Conservation (phyloP, 2,888 invertebrate genomes). For the Protonemura montana region DNA sequence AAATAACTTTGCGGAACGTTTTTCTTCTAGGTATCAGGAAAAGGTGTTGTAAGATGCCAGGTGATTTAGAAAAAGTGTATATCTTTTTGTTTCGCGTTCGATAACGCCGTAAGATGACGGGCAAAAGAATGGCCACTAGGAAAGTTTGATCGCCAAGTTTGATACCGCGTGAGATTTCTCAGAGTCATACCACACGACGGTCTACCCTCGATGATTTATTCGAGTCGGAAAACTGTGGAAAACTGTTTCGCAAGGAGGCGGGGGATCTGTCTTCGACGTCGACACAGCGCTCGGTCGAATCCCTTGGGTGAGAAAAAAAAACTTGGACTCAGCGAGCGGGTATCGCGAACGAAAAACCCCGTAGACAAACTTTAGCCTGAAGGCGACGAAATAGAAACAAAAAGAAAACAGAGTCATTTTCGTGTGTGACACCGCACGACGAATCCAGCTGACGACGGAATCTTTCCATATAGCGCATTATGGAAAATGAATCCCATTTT, state of each 20-base stretch:
- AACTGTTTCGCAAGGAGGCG: not conserved
- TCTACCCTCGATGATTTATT: not conserved
- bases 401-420: not conserved
- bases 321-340: not conserved
- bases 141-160: slow-evolving; percentile 7
- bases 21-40: no score
- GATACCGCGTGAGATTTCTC: not conserved
- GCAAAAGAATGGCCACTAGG: not conserved
- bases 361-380: not conserved
- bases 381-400: not conserved
- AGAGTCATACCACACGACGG: not conserved
- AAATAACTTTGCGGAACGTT: no score
- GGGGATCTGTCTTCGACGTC: not conserved
- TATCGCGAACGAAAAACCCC: not conserved
- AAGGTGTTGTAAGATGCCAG: no score
- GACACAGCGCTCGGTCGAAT: not conserved
- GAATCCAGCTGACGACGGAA: no score
- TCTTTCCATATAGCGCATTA: not conserved
- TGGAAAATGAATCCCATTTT: not conserved
- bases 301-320: not conserved
- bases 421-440: no score
- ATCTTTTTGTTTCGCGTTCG: not conserved
- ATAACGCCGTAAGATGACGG: not conserved
- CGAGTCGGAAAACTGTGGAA: not conserved
- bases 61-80: no score